A percentile compares a stretch with the other conserved stretches of the same genome.
These are phyloP conservation scores for Gibbula magus DNA, from an alignment of 2,888 invertebrate genomes.

Conservation along the genomic window DNA sequence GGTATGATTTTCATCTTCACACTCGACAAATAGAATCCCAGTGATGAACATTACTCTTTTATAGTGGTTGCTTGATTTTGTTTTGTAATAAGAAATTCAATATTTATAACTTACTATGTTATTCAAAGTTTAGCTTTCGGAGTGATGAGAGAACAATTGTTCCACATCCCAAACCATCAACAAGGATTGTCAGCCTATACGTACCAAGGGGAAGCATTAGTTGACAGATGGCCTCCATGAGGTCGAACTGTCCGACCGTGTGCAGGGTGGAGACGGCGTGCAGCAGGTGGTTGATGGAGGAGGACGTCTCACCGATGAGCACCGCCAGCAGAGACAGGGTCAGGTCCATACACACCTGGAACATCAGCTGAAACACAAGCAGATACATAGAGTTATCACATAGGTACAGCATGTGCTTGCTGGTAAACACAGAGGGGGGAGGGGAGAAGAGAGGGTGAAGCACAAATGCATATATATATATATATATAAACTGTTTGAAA, in stretches of 20 bases:
- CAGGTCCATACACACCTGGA: constrained; percentile 63
- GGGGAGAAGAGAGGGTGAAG: not conserved
- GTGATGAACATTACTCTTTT: too few relatives aligned
- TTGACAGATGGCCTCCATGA: constrained; percentile 63
- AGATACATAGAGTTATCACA: too few relatives aligned
- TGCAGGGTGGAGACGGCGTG: constrained; percentile 62
- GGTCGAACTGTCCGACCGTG: constrained; percentile 51
- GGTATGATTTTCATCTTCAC: too few relatives aligned
- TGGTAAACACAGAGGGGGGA: not conserved
- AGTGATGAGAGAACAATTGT: too few relatives aligned
- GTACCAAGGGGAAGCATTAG: constrained; percentile 68
- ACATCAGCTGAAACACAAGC: constrained; percentile 56
- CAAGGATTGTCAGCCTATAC: not conserved
- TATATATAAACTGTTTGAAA: not conserved
- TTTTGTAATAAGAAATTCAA: too few relatives aligned
- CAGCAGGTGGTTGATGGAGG: constrained; percentile 65
- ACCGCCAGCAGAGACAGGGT: constrained; percentile 64
- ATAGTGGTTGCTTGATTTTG: too few relatives aligned
- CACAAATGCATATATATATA: not conserved
- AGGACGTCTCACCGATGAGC: constrained; percentile 65
- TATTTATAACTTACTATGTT: too few relatives aligned
- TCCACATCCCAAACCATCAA: too few relatives aligned
- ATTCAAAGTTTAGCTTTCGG: too few relatives aligned
- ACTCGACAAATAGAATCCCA: too few relatives aligned
- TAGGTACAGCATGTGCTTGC: too few relatives aligned